Conservation (phyloP, 2,113 vertebrate genomes). For the Nanorana parkeri region DNA sequence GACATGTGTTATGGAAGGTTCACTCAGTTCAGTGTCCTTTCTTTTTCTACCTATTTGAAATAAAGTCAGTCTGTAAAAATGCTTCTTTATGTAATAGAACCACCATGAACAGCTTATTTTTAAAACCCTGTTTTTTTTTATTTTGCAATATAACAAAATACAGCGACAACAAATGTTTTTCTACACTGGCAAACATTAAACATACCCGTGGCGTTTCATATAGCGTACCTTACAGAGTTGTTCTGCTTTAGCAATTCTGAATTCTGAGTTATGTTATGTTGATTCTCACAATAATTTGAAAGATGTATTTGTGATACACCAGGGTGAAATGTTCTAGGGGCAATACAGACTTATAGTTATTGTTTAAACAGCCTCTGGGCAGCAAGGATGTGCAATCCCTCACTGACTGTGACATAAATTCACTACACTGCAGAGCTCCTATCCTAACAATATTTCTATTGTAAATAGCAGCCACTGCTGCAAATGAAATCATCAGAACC, state of each 20-base stretch:
- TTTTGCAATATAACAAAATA: constrained; percentile 16
- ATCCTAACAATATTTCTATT: constrained; percentile 37
- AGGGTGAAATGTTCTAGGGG: constrained; percentile 46
- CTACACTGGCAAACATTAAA: constrained; percentile 17
- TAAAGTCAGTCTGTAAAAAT: not conserved
- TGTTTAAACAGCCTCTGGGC: constrained; percentile 51
- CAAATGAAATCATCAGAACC: constrained; percentile 7
- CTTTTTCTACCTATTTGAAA: not conserved
- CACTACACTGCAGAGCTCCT: constrained; percentile 24
- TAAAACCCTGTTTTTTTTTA: constrained; percentile 18
- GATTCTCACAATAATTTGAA: constrained; percentile 46
- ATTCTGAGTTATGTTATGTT: constrained; percentile 53
- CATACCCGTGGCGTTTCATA: constrained; percentile 32
- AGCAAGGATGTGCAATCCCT: constrained; percentile 46
- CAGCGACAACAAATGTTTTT: constrained; percentile 38
- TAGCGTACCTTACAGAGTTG: not conserved
- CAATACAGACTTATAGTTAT: constrained; percentile 53
- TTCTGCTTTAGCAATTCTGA: constrained; percentile 34
- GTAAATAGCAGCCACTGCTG: constrained; percentile 27
- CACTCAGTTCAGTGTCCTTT: not conserved
- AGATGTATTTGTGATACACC: constrained; percentile 48
- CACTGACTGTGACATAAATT: constrained; percentile 47
- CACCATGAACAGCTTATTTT: constrained; percentile 23
- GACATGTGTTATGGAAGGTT: constrained; percentile 10
- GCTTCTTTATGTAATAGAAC: constrained; percentile 26